Percentiles rank a stretch among this genome's conserved stretches.
Evolutionary conservation across 2,888 invertebrate species (phyloP).

Genomic region (Dryococelus australis): DNA sequence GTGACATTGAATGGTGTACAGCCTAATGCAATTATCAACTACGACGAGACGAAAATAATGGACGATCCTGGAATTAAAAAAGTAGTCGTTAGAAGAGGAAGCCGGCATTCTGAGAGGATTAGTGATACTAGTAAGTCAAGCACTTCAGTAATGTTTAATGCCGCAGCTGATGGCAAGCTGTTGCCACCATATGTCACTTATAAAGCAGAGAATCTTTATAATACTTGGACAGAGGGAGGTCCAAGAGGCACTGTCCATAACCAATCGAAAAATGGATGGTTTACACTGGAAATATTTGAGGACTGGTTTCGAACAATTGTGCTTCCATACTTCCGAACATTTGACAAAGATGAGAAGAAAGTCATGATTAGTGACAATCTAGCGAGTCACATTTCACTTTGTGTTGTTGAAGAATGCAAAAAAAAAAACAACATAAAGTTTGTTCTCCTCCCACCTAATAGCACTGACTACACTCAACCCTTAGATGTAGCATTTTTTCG

Average conservation of each 20-base stretch:
- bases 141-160: constrained; percentile 11
- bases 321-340: background rate
- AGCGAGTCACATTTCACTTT: background rate
- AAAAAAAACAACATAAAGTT: background rate
- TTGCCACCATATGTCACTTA: background rate
- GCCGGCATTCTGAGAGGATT: background rate
- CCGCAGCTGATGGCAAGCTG: constrained; percentile 19
- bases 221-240: background rate
- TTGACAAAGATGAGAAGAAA: background rate
- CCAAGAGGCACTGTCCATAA: background rate
- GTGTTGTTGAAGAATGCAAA: background rate
- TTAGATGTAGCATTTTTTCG: background rate
- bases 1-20: background rate
- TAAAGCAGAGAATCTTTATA: background rate
- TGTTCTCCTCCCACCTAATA: background rate
- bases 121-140: background rate
- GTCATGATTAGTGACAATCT: background rate
- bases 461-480: background rate
- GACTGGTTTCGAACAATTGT: background rate
- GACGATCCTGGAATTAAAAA: background rate
- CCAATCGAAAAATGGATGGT: background rate
- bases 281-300: background rate
- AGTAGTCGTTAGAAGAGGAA: background rate
- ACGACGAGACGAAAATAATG: background rate
- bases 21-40: background rate